Percentiles rank a stretch among this genome's conserved stretches.
Conservation (phyloP, 2,797 vertebrate genomes). For the Eupleurogrammus muticus region DNA sequence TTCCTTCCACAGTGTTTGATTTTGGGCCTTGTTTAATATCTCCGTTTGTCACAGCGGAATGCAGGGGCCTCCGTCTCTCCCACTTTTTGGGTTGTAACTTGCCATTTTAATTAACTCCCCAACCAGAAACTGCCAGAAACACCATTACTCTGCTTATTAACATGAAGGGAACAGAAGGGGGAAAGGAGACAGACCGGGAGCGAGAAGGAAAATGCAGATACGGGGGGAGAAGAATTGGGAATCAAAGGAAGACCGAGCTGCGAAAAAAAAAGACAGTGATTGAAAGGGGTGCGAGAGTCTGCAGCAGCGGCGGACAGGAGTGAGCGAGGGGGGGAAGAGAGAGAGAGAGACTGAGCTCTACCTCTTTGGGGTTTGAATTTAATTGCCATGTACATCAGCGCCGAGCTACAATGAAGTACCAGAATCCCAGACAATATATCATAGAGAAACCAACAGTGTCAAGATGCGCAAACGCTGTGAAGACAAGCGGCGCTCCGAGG, state of each 20-base stretch:
- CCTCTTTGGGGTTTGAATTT: constrained; percentile 76
- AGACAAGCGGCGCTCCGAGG: constrained; percentile 68
- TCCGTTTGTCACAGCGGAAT: constrained; percentile 70
- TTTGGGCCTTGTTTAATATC: constrained; percentile 83
- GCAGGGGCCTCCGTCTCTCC: constrained; percentile 80
- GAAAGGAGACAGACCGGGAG: constrained; percentile 37
- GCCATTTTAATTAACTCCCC: constrained; percentile 87
- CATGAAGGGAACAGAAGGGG: constrained; percentile 63
- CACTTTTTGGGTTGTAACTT: constrained; percentile 83
- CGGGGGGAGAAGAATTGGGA: constrained; percentile 31
- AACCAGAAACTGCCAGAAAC: constrained; percentile 78
- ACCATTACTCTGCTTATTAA: constrained; percentile 79
- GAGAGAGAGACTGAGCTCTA: constrained; percentile 40
- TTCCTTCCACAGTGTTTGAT: constrained; percentile 69
- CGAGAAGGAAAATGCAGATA: constrained; percentile 47
- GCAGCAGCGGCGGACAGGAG: constrained; percentile 26
- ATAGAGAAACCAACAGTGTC: constrained; percentile 76
- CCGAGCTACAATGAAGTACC: constrained; percentile 64
- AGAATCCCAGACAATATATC: constrained; percentile 74
- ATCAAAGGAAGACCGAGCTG: constrained; percentile 58
- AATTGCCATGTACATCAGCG: constrained; percentile 79
- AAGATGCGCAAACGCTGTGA: constrained; percentile 50
- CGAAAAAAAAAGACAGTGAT: constrained; percentile 59
- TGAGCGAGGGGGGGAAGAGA: neutral
- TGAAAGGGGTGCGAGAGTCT: constrained; percentile 61